A percentile compares a stretch with the other conserved stretches of the same genome.
phyloP scores from a whole-genome alignment of 2,797 vertebrate species.

The Diplodus puntazzo region DNA sequence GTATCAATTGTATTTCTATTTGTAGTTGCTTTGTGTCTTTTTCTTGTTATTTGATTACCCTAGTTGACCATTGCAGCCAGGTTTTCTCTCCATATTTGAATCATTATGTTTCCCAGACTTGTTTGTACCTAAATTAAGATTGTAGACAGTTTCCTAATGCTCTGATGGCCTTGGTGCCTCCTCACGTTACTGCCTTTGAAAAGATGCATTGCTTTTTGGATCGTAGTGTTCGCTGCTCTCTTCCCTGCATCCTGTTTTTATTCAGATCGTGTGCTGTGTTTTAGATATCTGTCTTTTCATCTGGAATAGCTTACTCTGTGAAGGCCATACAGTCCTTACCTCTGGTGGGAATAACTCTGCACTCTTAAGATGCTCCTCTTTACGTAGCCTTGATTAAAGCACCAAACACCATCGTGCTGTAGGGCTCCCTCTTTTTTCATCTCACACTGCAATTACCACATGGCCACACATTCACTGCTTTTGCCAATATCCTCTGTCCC shows the following conservation, averaged over 20 bases:
- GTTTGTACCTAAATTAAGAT: slow-evolving; percentile 42
- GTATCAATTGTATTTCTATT: neutral
- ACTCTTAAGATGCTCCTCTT: slow-evolving; percentile 30
- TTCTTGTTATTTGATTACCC: neutral
- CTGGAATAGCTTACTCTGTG: slow-evolving; percentile 24
- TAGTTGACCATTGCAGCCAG: slow-evolving; percentile 8
- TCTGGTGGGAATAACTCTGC: slow-evolving; percentile 48
- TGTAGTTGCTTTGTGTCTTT: neutral
- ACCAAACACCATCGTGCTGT: slow-evolving; percentile 13
- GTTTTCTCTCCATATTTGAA: slow-evolving; percentile 7
- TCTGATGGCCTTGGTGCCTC: slow-evolving; percentile 52
- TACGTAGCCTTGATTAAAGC: slow-evolving; percentile 50
- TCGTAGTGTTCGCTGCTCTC: slow-evolving; percentile 35
- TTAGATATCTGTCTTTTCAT: slow-evolving; percentile 54
- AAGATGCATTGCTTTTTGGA: slow-evolving; percentile 48
- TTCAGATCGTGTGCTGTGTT: slow-evolving; percentile 57
- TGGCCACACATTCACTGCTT: slow-evolving; percentile 31
- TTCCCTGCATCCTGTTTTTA: slow-evolving; percentile 37
- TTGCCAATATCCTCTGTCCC: slow-evolving; percentile 41
- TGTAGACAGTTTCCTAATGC: slow-evolving; percentile 11
- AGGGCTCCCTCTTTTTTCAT: slow-evolving; percentile 22
- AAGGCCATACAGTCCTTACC: slow-evolving; percentile 35
- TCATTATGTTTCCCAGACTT: slow-evolving; percentile 14
- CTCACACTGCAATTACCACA: slow-evolving; percentile 35
- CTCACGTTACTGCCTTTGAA: slow-evolving; percentile 49